Percentiles rank a stretch among this genome's conserved stretches.
Conservation (phyloP, 2,113 vertebrate genomes). For the Hemicordylus capensis region DNA sequence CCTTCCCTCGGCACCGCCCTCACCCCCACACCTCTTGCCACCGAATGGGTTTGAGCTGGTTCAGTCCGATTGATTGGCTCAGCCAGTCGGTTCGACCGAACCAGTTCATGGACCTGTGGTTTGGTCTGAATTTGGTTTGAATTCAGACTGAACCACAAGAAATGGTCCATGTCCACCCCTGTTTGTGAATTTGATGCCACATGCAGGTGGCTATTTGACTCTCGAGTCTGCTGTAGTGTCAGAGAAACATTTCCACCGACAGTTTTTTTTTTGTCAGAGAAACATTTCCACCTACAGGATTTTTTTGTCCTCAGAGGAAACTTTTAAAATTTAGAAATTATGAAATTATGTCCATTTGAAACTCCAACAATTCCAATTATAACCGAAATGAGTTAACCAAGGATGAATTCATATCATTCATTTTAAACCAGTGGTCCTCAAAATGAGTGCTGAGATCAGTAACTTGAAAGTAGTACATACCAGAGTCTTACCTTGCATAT, state of each 20-base stretch:
- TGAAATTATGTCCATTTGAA: background rate
- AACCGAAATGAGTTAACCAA: background rate
- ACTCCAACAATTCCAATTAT: background rate
- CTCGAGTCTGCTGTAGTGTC: background rate
- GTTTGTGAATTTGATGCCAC: background rate
- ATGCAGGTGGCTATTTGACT: background rate
- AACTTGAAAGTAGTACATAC: background rate
- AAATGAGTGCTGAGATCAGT: background rate
- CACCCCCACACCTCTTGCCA: too few relatives aligned
- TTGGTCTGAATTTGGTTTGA: too few relatives aligned
- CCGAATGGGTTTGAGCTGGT: too few relatives aligned
- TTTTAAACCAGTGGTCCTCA: background rate
- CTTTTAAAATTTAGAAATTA: constrained; percentile 1
- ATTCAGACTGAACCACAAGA: too few relatives aligned
- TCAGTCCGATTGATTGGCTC: too few relatives aligned
- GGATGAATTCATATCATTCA: background rate
- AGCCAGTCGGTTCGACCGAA: too few relatives aligned
- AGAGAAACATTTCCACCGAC: background rate
- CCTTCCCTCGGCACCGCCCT: too few relatives aligned
- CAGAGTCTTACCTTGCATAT: too few relatives aligned
- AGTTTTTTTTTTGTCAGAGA: too few relatives aligned
- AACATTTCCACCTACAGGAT: background rate
- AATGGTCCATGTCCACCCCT: too few relatives aligned
- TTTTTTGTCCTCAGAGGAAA: background rate
- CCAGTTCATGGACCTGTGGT: too few relatives aligned